Evolutionary conservation across 2,797 vertebrate species (phyloP).

Genomic region (Labroides dimidiatus): DNA sequence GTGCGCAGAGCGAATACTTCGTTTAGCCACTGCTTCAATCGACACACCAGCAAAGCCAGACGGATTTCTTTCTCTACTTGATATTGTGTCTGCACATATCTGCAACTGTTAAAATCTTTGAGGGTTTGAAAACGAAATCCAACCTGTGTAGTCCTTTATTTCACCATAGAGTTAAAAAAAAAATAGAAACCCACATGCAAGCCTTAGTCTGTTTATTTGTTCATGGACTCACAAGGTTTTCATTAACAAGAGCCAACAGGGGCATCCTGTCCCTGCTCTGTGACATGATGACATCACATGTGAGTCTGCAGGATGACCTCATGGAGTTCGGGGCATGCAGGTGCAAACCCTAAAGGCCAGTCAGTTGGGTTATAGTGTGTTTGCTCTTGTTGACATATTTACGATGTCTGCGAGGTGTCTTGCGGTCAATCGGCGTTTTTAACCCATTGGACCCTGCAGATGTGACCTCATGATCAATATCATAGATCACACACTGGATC

Average conservation of each 20-base stretch:
- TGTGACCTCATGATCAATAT: constrained; percentile 67
- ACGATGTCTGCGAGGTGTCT: constrained; percentile 53
- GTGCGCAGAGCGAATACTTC: constrained; percentile 29
- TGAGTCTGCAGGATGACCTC: constrained; percentile 62
- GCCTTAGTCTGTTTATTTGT: constrained; percentile 43
- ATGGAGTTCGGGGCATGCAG: constrained; percentile 52
- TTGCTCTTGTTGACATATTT: constrained; percentile 71
- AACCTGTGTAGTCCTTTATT: constrained; percentile 1
- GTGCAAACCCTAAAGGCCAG: constrained; percentile 65
- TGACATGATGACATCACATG: constrained; percentile 44
- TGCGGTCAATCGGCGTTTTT: constrained; percentile 46
- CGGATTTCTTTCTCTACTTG: constrained; percentile 27
- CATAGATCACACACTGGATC: constrained; percentile 25
- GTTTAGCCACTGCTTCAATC: constrained; percentile 2
- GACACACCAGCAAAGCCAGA: constrained; percentile 6
- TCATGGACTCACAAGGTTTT: constrained; percentile 17
- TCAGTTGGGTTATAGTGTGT: constrained; percentile 66
- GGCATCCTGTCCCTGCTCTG: constrained; percentile 42
- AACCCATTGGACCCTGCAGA: constrained; percentile 53
- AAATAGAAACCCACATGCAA: neutral
- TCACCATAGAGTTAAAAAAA: neutral
- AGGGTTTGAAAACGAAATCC: constrained; percentile 1
- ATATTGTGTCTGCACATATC: constrained; percentile 24
- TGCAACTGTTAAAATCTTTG: constrained; percentile 4
- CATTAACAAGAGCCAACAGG: constrained; percentile 40